These are phyloP conservation scores for Piprites chloris DNA, from an alignment of 2,113 vertebrate species.

Conservation along the genomic window DNA sequence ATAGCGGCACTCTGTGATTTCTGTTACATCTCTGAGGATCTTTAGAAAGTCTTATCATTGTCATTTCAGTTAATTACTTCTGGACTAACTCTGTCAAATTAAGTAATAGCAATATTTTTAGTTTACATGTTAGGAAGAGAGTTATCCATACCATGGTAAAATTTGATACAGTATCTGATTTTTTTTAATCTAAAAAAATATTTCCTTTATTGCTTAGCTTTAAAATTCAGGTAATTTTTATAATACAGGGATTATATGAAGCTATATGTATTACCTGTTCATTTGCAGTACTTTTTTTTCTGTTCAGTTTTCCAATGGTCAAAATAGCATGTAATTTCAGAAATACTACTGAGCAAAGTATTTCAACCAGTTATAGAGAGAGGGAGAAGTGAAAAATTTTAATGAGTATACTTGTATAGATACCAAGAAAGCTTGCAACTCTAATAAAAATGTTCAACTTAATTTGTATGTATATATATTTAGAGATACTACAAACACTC, in stretches of 20 bases:
- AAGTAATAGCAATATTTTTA: not conserved
- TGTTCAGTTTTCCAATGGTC: not conserved
- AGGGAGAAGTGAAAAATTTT: accelerated
- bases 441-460: not conserved
- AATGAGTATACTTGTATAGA: not conserved
- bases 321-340: not conserved
- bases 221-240: not conserved
- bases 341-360: not conserved
- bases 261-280: not conserved
- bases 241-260: not conserved
- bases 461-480: not conserved
- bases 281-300: not conserved
- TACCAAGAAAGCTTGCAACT: not conserved
- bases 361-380: not conserved
- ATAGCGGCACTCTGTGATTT: not conserved
- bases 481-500: not conserved
- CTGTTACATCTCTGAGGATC: not conserved
- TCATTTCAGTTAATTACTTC: not conserved
- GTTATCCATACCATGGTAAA: not conserved
- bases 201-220: not conserved
- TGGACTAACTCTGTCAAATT: not conserved
- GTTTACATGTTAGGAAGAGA: not conserved
- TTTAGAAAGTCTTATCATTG: not conserved
- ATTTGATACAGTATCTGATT: not conserved
- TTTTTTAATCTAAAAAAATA: not conserved